phyloP scores from a whole-genome alignment of 2,797 vertebrate genomes.

The Ispidina lecontei region DNA sequence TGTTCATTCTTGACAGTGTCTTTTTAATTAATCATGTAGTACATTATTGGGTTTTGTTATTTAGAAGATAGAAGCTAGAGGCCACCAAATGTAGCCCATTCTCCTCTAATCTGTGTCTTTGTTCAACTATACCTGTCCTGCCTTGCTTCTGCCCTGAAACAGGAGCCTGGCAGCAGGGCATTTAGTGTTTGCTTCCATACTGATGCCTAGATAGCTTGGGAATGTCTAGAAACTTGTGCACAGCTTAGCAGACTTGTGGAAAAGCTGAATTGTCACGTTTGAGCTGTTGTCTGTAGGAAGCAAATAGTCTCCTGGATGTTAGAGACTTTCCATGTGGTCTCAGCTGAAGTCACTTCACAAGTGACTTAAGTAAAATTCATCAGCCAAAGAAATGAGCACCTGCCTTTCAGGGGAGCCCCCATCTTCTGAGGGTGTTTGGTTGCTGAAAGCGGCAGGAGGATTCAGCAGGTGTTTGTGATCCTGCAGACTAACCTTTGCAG shows the following conservation, averaged over 20 bases:
- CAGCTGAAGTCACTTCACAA: background rate
- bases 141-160: background rate
- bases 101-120: background rate
- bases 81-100: background rate
- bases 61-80: background rate
- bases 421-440: background rate
- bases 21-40: slow-evolving; percentile 63
- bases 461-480: background rate
- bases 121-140: background rate
- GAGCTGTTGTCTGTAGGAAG: background rate
- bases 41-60: slow-evolving; percentile 29
- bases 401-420: background rate
- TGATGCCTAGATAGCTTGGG: no score
- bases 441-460: background rate
- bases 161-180: background rate
- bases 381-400: background rate
- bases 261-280: background rate
- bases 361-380: background rate
- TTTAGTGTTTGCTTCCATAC: background rate
- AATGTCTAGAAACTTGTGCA: background rate
- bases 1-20: background rate
- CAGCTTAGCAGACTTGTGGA: background rate
- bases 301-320: background rate
- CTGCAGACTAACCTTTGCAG: background rate
- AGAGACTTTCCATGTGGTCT: background rate